These are phyloP conservation scores for Nipponia nippon DNA, from an alignment of 2,113 vertebrate species.

Conservation along the genomic window DNA sequence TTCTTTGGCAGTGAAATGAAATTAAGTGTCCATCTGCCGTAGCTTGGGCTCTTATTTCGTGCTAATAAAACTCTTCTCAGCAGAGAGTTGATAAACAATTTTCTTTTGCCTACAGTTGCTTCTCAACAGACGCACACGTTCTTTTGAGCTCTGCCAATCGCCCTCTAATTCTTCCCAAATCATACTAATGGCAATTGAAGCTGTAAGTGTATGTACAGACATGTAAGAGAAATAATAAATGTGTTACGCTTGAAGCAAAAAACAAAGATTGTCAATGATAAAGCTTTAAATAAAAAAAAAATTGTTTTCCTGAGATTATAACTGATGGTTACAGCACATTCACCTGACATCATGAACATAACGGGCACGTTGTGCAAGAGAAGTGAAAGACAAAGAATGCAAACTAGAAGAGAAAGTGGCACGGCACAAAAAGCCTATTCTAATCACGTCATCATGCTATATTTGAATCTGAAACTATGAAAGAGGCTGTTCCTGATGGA, in stretches of 20 bases:
- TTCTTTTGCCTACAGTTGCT: not conserved
- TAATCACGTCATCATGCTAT: not conserved
- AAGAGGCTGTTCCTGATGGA: not conserved
- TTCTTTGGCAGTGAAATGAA: constrained; percentile 21
- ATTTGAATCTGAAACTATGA: not conserved
- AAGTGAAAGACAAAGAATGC: not conserved
- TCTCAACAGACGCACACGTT: not conserved
- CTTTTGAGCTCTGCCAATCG: not conserved
- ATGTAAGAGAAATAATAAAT: not conserved
- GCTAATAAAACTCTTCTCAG: not conserved
- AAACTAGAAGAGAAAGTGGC: not conserved
- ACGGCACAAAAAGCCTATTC: not conserved
- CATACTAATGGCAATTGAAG: not conserved
- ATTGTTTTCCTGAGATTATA: not conserved
- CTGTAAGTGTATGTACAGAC: not conserved
- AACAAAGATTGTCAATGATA: not conserved
- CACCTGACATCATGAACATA: not conserved
- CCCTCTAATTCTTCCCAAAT: not conserved
- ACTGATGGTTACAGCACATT: not conserved
- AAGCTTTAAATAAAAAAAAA: not conserved
- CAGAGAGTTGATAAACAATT: constrained; percentile 4
- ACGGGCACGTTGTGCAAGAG: rapidly evolving
- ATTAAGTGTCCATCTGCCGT: constrained; percentile 27
- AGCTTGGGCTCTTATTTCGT: not conserved
- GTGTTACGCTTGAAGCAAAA: not conserved